Conservation (phyloP, 2,113 vertebrate genomes). For the Ptilonorhynchus violaceus region DNA sequence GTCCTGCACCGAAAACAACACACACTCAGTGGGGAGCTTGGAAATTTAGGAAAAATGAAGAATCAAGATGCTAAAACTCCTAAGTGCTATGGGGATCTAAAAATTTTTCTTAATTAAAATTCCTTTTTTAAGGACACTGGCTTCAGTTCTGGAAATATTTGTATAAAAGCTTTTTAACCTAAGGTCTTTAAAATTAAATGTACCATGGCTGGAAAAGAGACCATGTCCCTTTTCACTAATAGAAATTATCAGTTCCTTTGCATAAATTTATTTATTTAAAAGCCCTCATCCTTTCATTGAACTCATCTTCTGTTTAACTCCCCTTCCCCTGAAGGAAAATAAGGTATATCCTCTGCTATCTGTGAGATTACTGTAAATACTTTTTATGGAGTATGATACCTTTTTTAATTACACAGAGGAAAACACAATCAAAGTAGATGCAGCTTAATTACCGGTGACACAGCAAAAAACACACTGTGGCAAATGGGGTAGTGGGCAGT, state of each 20-base stretch:
- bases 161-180: not conserved
- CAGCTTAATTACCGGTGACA: not conserved
- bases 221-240: not conserved
- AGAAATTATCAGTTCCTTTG: not conserved
- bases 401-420: not conserved
- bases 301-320: not conserved
- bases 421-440: not conserved
- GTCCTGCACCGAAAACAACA: no score
- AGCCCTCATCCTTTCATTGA: not conserved
- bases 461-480: not conserved
- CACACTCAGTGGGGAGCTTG: not conserved
- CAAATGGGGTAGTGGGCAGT: not conserved
- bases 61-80: not conserved
- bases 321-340: not conserved
- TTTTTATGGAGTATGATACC: not conserved
- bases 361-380: not conserved
- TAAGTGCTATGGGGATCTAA: not conserved
- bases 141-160: not conserved
- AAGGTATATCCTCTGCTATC: not conserved
- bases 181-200: not conserved
- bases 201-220: not conserved
- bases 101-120: not conserved
- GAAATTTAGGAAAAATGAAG: not conserved
- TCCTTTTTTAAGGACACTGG: not conserved
- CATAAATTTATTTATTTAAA: not conserved